Conservation (phyloP, 2,797 vertebrate genomes). For the Furcifer pardalis region DNA sequence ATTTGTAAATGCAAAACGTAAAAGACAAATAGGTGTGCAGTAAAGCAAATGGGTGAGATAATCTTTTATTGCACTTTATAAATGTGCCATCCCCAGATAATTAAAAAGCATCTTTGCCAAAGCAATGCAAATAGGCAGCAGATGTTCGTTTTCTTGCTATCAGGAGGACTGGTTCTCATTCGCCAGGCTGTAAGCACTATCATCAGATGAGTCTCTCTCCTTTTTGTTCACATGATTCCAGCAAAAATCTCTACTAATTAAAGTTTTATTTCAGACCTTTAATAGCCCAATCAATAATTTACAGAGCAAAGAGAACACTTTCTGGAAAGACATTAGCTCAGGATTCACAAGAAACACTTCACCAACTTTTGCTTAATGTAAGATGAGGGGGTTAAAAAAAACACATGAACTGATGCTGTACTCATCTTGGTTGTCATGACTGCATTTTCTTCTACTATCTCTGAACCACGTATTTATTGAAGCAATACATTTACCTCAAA, state of each 20-base stretch:
- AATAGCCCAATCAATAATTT: conserved; percentile 78
- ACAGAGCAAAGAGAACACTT: conserved; percentile 76
- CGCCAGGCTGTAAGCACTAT: conserved; percentile 44
- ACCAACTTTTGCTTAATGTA: conserved; percentile 51
- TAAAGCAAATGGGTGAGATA: not conserved
- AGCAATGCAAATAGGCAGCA: conserved; percentile 17
- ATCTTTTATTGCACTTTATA: not conserved
- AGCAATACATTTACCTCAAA: no score
- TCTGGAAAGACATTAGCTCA: conserved; percentile 77
- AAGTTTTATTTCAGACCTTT: conserved; percentile 72
- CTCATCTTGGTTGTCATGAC: no score
- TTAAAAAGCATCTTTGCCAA: conserved; percentile 10
- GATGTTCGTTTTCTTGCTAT: conserved; percentile 28
- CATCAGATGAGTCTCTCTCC: conserved; percentile 50
- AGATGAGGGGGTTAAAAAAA: conserved; percentile 9
- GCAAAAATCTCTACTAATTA: conserved; percentile 70
- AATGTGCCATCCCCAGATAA: not conserved
- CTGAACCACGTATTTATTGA: no score
- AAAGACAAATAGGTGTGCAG: not conserved
- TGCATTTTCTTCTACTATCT: no score
- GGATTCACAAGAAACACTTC: conserved; percentile 59
- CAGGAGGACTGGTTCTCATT: not conserved
- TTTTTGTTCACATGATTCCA: conserved; percentile 56
- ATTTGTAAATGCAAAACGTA: not conserved
- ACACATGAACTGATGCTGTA: not conserved